Percentiles rank a stretch among this genome's conserved stretches.
phyloP scores from a whole-genome alignment of 2,888 invertebrate genomes.

The Crematogaster levior region DNA sequence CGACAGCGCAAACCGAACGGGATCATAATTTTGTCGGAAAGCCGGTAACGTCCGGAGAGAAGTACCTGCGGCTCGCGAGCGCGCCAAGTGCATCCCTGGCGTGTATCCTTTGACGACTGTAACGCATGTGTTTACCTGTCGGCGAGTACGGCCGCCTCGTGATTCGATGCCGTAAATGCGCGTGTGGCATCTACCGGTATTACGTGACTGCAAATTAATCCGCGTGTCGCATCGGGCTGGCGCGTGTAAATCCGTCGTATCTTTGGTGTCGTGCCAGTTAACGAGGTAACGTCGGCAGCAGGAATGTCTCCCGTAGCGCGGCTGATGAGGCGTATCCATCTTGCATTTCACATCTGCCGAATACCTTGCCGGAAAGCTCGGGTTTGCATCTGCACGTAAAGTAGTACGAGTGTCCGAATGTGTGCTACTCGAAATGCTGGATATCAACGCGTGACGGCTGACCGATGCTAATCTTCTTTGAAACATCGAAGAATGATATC shows the following conservation, averaged over 20 bases:
- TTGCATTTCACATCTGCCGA: conserved; percentile 28
- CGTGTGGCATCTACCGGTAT: not conserved
- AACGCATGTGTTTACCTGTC: conserved; percentile 51
- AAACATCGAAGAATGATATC: not conserved
- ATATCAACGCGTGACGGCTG: not conserved
- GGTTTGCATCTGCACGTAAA: not conserved
- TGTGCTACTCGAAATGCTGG: not conserved
- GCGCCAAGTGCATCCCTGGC: conserved; percentile 68
- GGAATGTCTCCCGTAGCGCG: conserved; percentile 38
- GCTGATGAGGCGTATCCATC: conserved; percentile 22
- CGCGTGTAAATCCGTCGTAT: conserved; percentile 31
- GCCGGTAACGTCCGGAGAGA: conserved; percentile 63
- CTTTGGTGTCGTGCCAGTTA: conserved; percentile 43
- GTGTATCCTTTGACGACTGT: conserved; percentile 64
- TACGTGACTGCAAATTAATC: conserved; percentile 45
- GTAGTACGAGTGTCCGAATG: not conserved
- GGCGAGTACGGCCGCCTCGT: not conserved
- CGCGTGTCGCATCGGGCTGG: conserved; percentile 1
- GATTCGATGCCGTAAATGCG: conserved; percentile 1
- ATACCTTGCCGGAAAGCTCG: not conserved
- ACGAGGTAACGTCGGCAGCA: conserved; percentile 24
- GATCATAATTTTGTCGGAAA: conserved; percentile 81
- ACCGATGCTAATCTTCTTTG: not conserved
- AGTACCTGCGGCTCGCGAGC: conserved; percentile 57
- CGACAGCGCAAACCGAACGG: conserved; percentile 75